phyloP scores from a whole-genome alignment of 1,140 invertebrate species.

The Homarus americanus region DNA sequence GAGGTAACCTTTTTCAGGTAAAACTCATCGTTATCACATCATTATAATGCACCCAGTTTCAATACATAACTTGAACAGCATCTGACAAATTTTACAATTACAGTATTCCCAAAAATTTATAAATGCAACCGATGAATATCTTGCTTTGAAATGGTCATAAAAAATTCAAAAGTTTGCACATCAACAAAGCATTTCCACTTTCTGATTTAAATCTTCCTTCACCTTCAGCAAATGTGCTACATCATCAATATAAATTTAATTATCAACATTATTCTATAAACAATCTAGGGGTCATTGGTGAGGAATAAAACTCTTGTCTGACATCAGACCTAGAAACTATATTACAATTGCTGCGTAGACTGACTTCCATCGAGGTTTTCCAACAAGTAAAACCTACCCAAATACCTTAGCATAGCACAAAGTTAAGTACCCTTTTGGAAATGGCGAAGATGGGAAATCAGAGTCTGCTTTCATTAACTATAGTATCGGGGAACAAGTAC shows the following conservation, averaged over 20 bases:
- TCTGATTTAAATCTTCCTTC: not conserved
- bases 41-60: not conserved
- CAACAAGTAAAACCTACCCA: slow-evolving; percentile 4
- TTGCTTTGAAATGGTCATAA: not conserved
- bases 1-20: not conserved
- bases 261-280: slow-evolving; percentile 2
- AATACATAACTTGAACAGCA: not conserved
- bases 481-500: not conserved
- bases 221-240: not conserved
- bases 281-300: slow-evolving; percentile 1
- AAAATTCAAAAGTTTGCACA: not conserved
- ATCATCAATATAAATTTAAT: not conserved
- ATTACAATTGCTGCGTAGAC: not conserved
- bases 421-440: not conserved
- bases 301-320: slow-evolving; percentile 4
- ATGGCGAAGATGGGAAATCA: not conserved
- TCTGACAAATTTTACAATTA: not conserved
- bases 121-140: not conserved
- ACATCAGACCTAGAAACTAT: not conserved
- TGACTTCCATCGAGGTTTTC: not conserved
- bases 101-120: not conserved
- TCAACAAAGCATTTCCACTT: not conserved
- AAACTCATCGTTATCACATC: not conserved
- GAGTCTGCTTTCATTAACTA: not conserved
- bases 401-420: not conserved